Evolutionary conservation across 2,113 vertebrate species (phyloP).

Genomic region (Myiozetetes cayanensis): DNA sequence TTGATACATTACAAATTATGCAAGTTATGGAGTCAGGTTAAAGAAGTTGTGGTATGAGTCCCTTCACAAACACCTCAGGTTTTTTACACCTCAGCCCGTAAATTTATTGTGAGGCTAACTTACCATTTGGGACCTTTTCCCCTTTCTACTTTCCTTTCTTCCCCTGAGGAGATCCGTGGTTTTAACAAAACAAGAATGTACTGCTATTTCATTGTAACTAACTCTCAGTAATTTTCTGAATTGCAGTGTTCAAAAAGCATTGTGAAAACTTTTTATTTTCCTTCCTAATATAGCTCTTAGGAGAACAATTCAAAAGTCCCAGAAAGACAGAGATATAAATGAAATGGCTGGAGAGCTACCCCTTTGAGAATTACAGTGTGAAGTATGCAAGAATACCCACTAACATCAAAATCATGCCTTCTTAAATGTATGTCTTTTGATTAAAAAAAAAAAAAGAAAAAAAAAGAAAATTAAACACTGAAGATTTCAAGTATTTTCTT

Average conservation of each 20-base stretch:
- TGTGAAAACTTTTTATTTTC: background rate
- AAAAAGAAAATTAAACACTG: background rate
- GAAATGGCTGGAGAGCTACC: background rate
- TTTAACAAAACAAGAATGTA: background rate
- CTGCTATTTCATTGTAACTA: background rate
- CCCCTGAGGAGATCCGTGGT: background rate
- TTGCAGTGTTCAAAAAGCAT: background rate
- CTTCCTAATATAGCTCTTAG: background rate
- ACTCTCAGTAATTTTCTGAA: background rate
- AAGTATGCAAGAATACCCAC: background rate
- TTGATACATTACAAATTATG: background rate
- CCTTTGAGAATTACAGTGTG: background rate
- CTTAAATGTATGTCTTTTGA: background rate
- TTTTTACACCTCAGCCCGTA: background rate
- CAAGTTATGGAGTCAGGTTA: background rate
- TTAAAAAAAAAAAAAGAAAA: background rate
- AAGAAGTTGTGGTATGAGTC: background rate
- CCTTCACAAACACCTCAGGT: background rate
- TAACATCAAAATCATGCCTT: background rate
- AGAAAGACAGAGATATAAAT: background rate
- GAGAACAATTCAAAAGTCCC: background rate
- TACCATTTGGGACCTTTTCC: accelerated
- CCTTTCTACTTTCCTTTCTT: background rate
- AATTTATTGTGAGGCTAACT: background rate
- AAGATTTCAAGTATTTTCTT: background rate